Conservation (phyloP, 2,797 vertebrate species). For the Lepilemur septentrionalis region DNA sequence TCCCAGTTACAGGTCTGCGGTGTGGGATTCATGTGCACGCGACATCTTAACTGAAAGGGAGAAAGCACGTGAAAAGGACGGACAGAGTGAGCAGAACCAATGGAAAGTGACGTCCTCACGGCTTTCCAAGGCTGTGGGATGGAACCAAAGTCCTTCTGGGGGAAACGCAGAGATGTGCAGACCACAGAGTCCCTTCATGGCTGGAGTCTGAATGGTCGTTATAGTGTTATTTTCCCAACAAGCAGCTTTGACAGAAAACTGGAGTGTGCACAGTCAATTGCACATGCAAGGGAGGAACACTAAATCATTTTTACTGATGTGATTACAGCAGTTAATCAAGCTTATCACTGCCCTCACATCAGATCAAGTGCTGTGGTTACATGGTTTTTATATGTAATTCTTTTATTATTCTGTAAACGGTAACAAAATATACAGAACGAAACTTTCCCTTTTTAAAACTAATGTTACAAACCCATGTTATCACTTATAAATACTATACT, state of each 20-base stretch:
- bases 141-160: conserved; percentile 65
- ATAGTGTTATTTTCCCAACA: conserved; percentile 67
- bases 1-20: conserved; percentile 72
- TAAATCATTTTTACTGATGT: conserved; percentile 87
- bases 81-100: conserved; percentile 14
- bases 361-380: conserved; percentile 73
- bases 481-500: conserved; percentile 91
- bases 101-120: conserved; percentile 48
- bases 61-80: neutral
- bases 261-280: conserved; percentile 68
- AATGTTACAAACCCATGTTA: conserved; percentile 85
- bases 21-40: conserved; percentile 33
- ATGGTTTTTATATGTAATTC: conserved; percentile 85
- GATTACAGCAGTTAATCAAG: conserved; percentile 82
- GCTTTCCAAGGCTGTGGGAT: conserved; percentile 57
- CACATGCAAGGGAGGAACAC: conserved; percentile 65
- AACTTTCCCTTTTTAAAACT: conserved; percentile 88
- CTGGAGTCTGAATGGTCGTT: conserved; percentile 74
- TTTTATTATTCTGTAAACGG: conserved; percentile 87
- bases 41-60: conserved; percentile 57
- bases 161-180: conserved; percentile 67
- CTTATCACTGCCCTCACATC: conserved; percentile 16
- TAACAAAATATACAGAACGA: conserved; percentile 97
- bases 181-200: conserved; percentile 74
- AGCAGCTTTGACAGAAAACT: conserved; percentile 78